Evolutionary conservation across 2,888 invertebrate genomes (phyloP).

Genomic region (Tridacna gigas): DNA sequence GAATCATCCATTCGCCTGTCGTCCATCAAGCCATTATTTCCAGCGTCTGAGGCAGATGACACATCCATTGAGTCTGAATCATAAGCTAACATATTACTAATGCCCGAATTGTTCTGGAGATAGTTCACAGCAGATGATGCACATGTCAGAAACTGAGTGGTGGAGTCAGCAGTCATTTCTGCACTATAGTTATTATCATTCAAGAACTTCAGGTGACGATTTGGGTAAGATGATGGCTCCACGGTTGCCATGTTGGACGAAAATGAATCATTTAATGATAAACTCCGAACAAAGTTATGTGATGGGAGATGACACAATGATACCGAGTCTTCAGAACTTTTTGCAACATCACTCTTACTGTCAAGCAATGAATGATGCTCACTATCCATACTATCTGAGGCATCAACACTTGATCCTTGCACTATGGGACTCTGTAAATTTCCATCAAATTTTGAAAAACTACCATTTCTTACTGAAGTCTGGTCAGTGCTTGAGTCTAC

Average conservation of each 20-base stretch:
- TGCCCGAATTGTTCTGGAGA: slow-evolving; percentile 30
- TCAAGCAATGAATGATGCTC: slow-evolving; percentile 34
- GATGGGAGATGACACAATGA: slow-evolving; percentile 20
- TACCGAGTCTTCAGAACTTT: slow-evolving; percentile 20
- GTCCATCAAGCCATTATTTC: slow-evolving; percentile 41
- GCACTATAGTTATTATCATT: slow-evolving; percentile 48
- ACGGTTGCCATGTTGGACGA: slow-evolving; percentile 31
- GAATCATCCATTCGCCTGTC: slow-evolving; percentile 57
- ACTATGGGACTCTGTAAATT: slow-evolving; percentile 8
- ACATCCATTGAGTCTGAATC: slow-evolving; percentile 68
- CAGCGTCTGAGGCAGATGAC: slow-evolving; percentile 58
- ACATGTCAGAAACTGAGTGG: slow-evolving; percentile 45
- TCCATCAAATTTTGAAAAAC: not conserved
- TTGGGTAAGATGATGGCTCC: slow-evolving; percentile 37
- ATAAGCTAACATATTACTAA: slow-evolving; percentile 35
- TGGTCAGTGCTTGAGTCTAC: slow-evolving; percentile 53
- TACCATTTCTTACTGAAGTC: slow-evolving; percentile 14
- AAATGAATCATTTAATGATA: slow-evolving; percentile 44
- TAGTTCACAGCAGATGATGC: slow-evolving; percentile 2
- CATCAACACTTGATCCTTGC: slow-evolving; percentile 8
- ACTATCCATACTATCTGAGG: slow-evolving; percentile 56
- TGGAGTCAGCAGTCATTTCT: slow-evolving; percentile 64
- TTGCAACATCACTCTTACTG: slow-evolving; percentile 19
- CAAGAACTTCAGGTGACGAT: slow-evolving; percentile 54
- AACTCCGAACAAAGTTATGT: slow-evolving; percentile 34